Evolutionary conservation across 2,797 vertebrate species (phyloP), one percentile per base, ranked within the genome.

Genomic region (Amazona ochrocephala): DNA sequence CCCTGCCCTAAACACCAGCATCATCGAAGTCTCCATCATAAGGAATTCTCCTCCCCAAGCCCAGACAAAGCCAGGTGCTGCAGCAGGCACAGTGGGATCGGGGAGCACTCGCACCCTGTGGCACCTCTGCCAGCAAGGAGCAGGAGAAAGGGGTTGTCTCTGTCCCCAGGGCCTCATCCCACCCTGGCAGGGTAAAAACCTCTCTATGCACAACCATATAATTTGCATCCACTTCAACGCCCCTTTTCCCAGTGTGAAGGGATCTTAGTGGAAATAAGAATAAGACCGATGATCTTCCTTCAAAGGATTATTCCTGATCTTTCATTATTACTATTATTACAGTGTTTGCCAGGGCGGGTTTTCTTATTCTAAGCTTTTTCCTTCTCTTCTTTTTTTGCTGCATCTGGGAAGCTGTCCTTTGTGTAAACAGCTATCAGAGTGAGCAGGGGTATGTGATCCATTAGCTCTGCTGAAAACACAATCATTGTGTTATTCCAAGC

Each of bases 401-500:
- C 96, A 96, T 97, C 97, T 97, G 97, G 95, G 97, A 97, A 96
- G 87, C 84, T 11, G 72, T 97, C 96, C 96, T 98, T 96, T 98
- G 97, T 97, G 96, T 98, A 98, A 98, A 98, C 97, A 98, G 97
- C 97, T 97, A 98, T 97, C 97, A 96, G 95, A 87, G 96, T 27
- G 96, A 97, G 80, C 95, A 94, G 92, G 95, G 97, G 97, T 98
- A 98, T 98, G 98, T 98, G 98, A 98, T 98, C 97, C 98, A 98
- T 98, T 98, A 98, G 98, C 97, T 97, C 93, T 75, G 97, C 97
- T 98, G 98, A 98, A 98, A 98, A 98, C 97, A 98, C 97, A 98
- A 98, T 98, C 98, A 98, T 97, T 97, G 97, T 98, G 98, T 98
- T 98, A 98, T 98, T 98, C 96, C 98, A 98, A 98, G 98, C 97